Percentiles rank a stretch among this genome's conserved stretches.
phyloP scores from a whole-genome alignment of 2,113 vertebrate species.

The Pseudorectes ferrugineus region DNA sequence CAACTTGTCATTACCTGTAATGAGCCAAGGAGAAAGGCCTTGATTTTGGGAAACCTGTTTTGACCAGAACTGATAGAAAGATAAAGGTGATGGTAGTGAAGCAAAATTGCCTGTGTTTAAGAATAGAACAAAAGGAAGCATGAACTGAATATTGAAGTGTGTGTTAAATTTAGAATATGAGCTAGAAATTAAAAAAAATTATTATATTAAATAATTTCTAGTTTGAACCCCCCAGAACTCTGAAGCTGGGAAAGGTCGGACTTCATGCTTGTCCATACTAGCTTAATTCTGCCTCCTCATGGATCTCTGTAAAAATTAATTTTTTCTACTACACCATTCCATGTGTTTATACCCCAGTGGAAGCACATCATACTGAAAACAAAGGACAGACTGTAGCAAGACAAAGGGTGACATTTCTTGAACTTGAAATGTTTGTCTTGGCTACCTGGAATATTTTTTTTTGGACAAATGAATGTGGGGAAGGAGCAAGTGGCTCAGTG shows the following conservation, averaged over 20 bases:
- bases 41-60: background rate
- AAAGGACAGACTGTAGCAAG: background rate
- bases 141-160: background rate
- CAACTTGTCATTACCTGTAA: slow-evolving; percentile 22
- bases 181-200: background rate
- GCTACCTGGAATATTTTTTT: background rate
- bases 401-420: background rate
- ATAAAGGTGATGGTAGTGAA: background rate
- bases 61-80: background rate
- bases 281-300: background rate
- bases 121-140: background rate
- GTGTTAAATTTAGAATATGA: accelerated
- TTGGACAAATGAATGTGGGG: background rate
- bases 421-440: background rate
- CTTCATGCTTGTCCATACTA: background rate
- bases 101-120: background rate
- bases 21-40: background rate
- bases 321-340: background rate
- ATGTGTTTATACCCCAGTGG: background rate
- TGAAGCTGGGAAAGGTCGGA: background rate
- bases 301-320: background rate
- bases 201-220: background rate
- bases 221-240: background rate
- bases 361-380: background rate
- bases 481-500: background rate